Conservation (phyloP, 2,113 vertebrate genomes). For the Ibidorhyncha struthersii region DNA sequence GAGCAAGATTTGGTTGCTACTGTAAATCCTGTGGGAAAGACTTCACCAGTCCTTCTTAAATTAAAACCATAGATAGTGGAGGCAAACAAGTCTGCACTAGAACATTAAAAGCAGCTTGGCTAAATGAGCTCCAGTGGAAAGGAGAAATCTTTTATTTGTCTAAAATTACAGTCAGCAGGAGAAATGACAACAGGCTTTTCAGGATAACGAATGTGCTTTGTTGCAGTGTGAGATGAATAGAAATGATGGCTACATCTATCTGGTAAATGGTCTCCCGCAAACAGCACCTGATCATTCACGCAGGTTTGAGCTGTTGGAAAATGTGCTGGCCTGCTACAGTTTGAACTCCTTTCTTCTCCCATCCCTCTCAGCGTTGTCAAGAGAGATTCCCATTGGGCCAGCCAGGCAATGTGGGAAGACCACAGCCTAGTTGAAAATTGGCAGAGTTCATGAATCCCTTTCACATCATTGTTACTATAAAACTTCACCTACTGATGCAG, state of each 20-base stretch:
- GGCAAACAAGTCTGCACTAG: background rate
- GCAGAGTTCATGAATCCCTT: background rate
- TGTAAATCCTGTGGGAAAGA: background rate
- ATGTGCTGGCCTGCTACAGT: background rate
- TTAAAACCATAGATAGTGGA: background rate
- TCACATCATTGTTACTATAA: background rate
- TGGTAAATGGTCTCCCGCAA: background rate
- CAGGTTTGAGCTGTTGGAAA: background rate
- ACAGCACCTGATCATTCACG: background rate
- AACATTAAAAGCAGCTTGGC: background rate
- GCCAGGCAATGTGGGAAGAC: background rate
- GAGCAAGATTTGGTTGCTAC: background rate
- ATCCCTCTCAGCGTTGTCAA: background rate
- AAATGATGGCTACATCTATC: background rate
- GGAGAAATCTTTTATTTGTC: background rate
- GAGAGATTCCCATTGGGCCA: background rate
- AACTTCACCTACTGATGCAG: background rate
- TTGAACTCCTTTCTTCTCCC: background rate
- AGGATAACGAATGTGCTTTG: background rate
- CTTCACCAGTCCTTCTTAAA: background rate
- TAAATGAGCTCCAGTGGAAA: background rate
- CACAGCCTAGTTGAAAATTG: background rate
- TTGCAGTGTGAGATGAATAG: background rate
- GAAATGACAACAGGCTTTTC: background rate
- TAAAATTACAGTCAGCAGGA: background rate